A percentile compares a stretch with the other conserved stretches of the same genome.
Conservation (phyloP, 2,113 vertebrate species). For the Rattus rattus region DNA sequence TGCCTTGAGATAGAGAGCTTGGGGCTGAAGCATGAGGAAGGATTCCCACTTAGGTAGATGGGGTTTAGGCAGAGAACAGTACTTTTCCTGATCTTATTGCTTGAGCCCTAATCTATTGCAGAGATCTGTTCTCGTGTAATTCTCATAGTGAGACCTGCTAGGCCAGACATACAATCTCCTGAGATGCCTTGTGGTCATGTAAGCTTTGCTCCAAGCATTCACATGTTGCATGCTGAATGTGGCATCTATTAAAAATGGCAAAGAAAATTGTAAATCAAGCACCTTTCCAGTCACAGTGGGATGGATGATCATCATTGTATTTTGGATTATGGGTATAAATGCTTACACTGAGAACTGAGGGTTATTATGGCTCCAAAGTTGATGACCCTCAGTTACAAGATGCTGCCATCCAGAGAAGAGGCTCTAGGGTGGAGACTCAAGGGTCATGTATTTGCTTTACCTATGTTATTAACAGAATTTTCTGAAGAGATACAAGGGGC, state of each 20-base stretch:
- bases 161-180: neutral
- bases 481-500: conserved; percentile 17
- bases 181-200: neutral
- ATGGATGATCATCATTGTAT: neutral
- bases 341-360: neutral
- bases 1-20: too few species aligned
- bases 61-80: too few species aligned
- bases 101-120: neutral
- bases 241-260: neutral
- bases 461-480: conserved; percentile 38
- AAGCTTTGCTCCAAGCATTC: neutral
- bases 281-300: neutral
- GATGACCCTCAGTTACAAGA: neutral
- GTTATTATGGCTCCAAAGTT: neutral
- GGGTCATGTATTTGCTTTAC: neutral
- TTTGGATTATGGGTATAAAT: neutral
- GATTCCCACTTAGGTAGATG: neutral
- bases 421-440: too few species aligned
- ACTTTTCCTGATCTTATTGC: neutral
- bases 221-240: neutral
- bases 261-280: neutral
- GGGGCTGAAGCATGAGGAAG: neutral
- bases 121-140: neutral
- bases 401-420: neutral
- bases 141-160: neutral